Evolutionary conservation across 1,140 invertebrate genomes (phyloP), one percentile per base, ranked within the genome.

Genomic region (Acromyrmex charruanus): DNA sequence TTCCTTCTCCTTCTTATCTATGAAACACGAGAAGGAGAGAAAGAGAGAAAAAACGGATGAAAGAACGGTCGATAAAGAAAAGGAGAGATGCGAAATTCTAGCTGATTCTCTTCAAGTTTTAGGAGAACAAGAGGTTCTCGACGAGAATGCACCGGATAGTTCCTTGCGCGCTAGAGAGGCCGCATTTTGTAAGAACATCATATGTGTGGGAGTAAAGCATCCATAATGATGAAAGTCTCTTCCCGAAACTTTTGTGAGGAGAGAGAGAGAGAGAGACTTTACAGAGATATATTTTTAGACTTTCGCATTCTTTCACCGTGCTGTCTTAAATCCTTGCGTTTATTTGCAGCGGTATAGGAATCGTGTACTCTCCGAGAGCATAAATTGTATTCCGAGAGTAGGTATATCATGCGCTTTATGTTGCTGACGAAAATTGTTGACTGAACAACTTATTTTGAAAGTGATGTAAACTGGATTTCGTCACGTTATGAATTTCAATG

Each of bases 81-180:
- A 68, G 16, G 68, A 72, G 44, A 63, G 14, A 72, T 10, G 72
- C 25, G 14, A 66, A 86, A 75, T 84, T 66, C 79, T 59, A 71
- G 79, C 39, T 71, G 79, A 72, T 71, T 72, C 82, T 90, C 82
- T 86, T 86, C 89, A 71, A 90, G 88, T 91, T 88, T 90, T 87
- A 86, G 84, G 80, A 81, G 86, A 87, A 90, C 89, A 86, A 86
- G 81, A 39, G 39, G 87, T 65, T 65, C 89, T 90, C 81, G 89
- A 89, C 79, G 79, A 88, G 85, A 81, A 87, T 90, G 89, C 85
- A 90, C 81, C 81, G 82, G 89, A 72, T 87, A 85, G 88, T 69
- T 90, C 75, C 86, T 90, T 86, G 85, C 65, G 82, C 72, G 88
- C 58, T 79, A 65, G 69, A 90, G 75, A 90, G 85, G 79, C 77